Evolutionary conservation across 1,140 invertebrate species (phyloP).

Genomic region (Elymnias hypermnestra): DNA sequence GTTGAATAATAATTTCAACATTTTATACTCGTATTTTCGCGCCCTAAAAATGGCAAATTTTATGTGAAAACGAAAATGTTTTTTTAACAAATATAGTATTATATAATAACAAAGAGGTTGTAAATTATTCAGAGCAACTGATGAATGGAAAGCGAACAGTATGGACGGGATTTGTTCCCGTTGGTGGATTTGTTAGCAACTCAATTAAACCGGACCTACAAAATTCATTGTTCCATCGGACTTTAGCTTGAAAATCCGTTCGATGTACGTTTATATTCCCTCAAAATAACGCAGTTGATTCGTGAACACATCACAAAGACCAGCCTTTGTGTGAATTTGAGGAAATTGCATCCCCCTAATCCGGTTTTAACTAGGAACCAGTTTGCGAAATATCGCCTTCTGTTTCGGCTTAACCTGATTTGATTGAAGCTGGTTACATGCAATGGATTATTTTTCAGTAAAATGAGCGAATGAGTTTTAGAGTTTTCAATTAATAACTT

Average conservation of each 20-base stretch:
- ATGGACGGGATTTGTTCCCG: slow-evolving; percentile 10
- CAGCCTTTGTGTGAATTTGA: slow-evolving; percentile 36
- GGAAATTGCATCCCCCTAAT: slow-evolving; percentile 57
- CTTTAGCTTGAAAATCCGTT: slow-evolving; percentile 21
- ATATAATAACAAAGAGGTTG: neutral
- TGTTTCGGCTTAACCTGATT: neutral
- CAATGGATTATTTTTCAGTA: too few species aligned
- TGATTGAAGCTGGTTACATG: too few species aligned
- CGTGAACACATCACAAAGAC: slow-evolving; percentile 40
- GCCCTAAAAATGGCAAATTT: too few species aligned
- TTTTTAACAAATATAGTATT: neutral
- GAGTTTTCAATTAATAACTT: too few species aligned
- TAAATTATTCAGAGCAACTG: slow-evolving; percentile 7
- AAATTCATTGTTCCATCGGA: slow-evolving; percentile 17
- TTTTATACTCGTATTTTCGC: too few species aligned
- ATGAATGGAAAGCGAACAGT: slow-evolving; percentile 9
- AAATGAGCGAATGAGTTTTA: too few species aligned
- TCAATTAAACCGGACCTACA: slow-evolving; percentile 21
- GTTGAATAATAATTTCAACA: too few species aligned
- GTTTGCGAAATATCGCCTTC: slow-evolving; percentile 8
- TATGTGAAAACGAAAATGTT: neutral
- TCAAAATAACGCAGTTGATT: slow-evolving; percentile 41
- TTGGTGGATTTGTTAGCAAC: slow-evolving; percentile 17
- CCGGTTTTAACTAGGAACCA: slow-evolving; percentile 27
- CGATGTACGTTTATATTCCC: slow-evolving; percentile 28